A percentile compares a stretch with the other conserved stretches of the same genome.
These are phyloP conservation scores for Merops nubicus DNA, from an alignment of 2,113 vertebrate species.

Conservation along the genomic window DNA sequence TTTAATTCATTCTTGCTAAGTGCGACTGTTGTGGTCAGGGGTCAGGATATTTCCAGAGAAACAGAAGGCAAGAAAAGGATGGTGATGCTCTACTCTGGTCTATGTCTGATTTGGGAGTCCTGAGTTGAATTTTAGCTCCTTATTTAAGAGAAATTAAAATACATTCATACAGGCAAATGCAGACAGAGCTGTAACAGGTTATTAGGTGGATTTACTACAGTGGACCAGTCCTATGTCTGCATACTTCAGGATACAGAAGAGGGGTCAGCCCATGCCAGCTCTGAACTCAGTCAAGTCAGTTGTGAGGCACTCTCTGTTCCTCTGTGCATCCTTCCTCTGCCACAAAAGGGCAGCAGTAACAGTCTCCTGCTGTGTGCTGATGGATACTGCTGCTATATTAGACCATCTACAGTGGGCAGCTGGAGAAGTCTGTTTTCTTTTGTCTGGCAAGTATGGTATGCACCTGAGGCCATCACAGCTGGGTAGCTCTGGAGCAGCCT, in stretches of 20 bases:
- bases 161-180: neutral
- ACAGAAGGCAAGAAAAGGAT: neutral
- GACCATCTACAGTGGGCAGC: neutral
- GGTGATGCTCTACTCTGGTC: neutral
- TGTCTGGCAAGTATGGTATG: neutral
- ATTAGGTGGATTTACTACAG: neutral
- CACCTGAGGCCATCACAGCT: neutral
- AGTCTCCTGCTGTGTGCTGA: neutral
- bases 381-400: neutral
- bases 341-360: neutral
- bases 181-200: neutral
- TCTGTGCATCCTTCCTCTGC: neutral
- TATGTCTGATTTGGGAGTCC: neutral
- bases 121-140: neutral
- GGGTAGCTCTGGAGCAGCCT: neutral
- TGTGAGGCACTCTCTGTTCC: neutral
- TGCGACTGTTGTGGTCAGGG: neutral
- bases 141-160: neutral
- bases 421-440: neutral
- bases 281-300: accelerated
- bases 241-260: neutral
- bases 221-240: accelerated
- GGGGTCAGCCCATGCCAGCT: neutral
- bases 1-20: neutral
- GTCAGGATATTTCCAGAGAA: neutral